Base-by-base conservation (phyloP, 2,888 invertebrate species). In the Tolmerus cingulatus region DNA sequence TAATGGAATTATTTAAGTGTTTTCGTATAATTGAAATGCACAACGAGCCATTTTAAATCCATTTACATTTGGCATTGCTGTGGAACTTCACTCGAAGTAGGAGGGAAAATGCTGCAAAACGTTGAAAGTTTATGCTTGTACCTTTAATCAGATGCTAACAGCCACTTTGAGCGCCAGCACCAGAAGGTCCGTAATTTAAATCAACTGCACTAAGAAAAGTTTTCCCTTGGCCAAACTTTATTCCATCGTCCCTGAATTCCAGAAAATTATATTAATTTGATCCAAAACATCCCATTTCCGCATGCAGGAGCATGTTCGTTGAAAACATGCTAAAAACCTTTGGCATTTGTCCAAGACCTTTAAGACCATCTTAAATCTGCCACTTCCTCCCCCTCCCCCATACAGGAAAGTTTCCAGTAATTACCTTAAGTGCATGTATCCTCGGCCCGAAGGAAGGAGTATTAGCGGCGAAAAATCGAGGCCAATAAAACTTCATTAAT, bases 401-500 rank as follows among this genome's bases (percentile, higher is more conserved):
- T 2, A 12, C 57, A 16, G 23, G 37, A 82, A 66, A 82, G 37
- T 85, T 85, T 46, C 74, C 23, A 30, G 74, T 85, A 85, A 85
- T 85, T 85, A 85, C 74, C 79, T 85, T 85, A 85, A 85, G 85
- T 85, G 85, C 85, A 85, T 85, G 85, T 74, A 74, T 85, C 74
- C 85, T 46, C 5, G 34, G 46, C 14, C 43, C n/a, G 40, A 74
- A 85, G 23, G 40, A 74, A 85, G 23, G 66, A 66, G 51, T 66
- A 84, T 37, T 40, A 66, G 57, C 85, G 57, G 74, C 85, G 85
- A 85, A 85, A 85, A 85, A 85, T 85, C 85, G 74, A 74, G 85
- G 74, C 85, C 85, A 85, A 85, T 85, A 85, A 85, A 85, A 85
- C 85, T 85, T 85, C 85, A 85, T 85, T 85, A 85, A 85, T 85